Base-by-base conservation (phyloP, 2,113 vertebrate species). In the Cavia aperea region DNA sequence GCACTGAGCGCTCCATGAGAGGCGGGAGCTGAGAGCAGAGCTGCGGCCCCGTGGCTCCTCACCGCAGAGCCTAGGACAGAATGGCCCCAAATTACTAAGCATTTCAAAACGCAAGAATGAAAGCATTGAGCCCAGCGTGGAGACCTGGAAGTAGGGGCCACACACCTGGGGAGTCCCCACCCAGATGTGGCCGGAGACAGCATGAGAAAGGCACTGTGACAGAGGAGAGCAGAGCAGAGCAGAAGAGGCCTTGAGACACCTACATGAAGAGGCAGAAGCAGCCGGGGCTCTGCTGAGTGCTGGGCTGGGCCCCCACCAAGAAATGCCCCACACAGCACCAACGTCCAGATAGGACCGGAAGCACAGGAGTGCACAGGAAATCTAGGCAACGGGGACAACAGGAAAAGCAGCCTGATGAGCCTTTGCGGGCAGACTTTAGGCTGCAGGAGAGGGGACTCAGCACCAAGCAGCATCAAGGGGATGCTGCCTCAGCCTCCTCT, bases 1-100 rank as follows among this genome's bases (percentile, higher is more conserved):
- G 24, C 19, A 9, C 49, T 7, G 11, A 10, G 23, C 10, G 8
- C 14, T 4, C n/a, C 10, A 9, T 43, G 21, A 15, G 16, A 4
- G 8, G 2, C 9, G 7, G n/a, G 19, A 54, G 13, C 36, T 4
- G 9, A 24, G 29, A 15, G 1, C 4, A 11, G 31, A 83, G 39
- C 19, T 13, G 24, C 4, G 2, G 54, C 63, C 29, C 6, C 1
- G 23, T 7, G 49, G 62, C 29, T 36, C 15, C 7, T 9, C 24
- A 49, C 23, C 0, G 18, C 54, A 4, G 13, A 26, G 54, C 5
- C 33, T 14, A 39, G 26, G 24, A n/a, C 56, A 82, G 36, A 60
- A 60, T n/a, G 33, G 23, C 49, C 24, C 19, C 58, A 43, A 58
- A 31, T 65, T 43, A 15, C 29, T 33, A n/a, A 70, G 29, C 60